These are phyloP conservation scores for Gadopsis bispinosus DNA, from an alignment of 2,797 vertebrate genomes.

Conservation along the genomic window DNA sequence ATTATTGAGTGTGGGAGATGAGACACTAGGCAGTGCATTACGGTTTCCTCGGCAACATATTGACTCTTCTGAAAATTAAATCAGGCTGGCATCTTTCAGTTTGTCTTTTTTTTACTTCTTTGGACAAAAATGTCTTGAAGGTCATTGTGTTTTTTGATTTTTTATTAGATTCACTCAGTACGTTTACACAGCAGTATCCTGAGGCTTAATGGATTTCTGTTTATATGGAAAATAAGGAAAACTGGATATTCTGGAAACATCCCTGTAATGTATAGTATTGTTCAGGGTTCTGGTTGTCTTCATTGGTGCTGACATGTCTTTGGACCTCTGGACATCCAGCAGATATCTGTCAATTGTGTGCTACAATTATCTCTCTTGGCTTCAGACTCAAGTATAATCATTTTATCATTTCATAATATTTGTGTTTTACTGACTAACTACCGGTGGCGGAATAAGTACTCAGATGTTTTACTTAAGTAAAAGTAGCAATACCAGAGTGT, in stretches of 20 bases:
- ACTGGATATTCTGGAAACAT: background rate
- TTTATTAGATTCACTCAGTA: background rate
- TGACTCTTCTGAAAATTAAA: constrained; percentile 48
- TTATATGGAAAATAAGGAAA: background rate
- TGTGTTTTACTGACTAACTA: no score
- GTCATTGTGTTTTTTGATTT: background rate
- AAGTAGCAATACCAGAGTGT: background rate
- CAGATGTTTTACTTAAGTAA: no score
- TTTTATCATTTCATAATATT: no score
- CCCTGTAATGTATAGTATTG: background rate
- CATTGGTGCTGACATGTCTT: no score
- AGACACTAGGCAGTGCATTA: constrained; percentile 40
- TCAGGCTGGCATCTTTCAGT: constrained; percentile 3
- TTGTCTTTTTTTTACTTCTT: constrained; percentile 1
- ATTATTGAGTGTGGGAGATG: constrained; percentile 59
- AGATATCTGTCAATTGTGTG: background rate
- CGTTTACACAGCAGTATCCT: background rate
- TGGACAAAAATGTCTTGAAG: constrained; percentile 25
- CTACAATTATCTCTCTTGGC: no score
- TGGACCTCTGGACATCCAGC: background rate
- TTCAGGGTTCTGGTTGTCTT: background rate
- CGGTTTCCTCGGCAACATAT: constrained; percentile 42
- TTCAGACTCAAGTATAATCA: no score
- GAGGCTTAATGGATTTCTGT: background rate
- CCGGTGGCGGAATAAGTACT: background rate